Conservation (phyloP, 2,113 vertebrate species). For the Hemichromis elongatus region DNA sequence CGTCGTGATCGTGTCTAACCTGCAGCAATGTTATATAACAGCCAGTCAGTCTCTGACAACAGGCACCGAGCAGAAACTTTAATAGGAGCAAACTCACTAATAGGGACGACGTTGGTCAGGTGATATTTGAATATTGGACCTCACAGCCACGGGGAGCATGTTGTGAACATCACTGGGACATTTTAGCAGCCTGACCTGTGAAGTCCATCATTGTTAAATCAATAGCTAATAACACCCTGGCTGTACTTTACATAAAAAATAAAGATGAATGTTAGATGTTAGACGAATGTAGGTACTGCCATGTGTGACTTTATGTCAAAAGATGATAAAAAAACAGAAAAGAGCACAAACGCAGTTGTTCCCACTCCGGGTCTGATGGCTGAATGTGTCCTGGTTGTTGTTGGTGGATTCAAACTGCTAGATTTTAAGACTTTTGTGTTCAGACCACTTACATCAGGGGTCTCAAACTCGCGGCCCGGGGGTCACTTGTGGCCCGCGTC, state of each 20-base stretch:
- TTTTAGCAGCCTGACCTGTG: neutral
- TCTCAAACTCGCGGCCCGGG: neutral
- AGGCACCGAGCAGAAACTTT: neutral
- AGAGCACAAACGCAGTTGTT: neutral
- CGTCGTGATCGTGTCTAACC: neutral
- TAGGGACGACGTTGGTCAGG: neutral
- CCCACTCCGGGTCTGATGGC: neutral
- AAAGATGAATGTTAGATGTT: no score
- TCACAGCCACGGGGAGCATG: neutral
- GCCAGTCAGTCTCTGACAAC: neutral
- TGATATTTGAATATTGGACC: neutral
- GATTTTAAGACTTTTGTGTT: neutral
- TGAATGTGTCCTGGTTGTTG: neutral
- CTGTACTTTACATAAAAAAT: neutral
- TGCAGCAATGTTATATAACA: constrained; percentile 14
- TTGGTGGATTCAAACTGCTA: neutral
- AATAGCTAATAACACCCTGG: neutral
- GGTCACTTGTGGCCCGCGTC: neutral
- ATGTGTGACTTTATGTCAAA: neutral
- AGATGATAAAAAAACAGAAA: neutral
- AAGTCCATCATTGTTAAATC: neutral
- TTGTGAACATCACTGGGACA: neutral
- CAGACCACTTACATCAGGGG: neutral
- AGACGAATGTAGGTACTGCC: neutral
- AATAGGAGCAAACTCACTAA: neutral